A percentile compares a stretch with the other conserved stretches of the same genome.
These are phyloP conservation scores for Rhinolophus sinicus DNA, from an alignment of 2,113 vertebrate species.

Conservation along the genomic window DNA sequence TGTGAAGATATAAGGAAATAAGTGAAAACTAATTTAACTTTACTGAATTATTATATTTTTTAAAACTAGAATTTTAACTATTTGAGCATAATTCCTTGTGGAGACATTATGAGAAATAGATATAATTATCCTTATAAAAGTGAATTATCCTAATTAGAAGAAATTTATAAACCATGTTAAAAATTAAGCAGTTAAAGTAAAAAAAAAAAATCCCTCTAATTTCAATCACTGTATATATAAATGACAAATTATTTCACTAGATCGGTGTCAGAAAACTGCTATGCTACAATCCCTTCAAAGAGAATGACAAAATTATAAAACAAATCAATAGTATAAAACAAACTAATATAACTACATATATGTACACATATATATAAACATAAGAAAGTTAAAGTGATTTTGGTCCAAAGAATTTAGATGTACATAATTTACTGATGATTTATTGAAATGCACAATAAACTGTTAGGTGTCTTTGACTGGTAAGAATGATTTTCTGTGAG, in stretches of 20 bases:
- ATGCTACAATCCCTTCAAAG: not conserved
- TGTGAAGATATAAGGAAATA: constrained; percentile 80
- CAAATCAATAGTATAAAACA: not conserved
- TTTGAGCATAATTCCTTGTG: not conserved
- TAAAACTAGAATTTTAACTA: not conserved
- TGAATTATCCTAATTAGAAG: not conserved
- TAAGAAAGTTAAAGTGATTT: constrained; percentile 41
- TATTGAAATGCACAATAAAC: not conserved
- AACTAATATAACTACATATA: not conserved
- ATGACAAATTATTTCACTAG: not conserved
- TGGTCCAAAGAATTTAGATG: not conserved
- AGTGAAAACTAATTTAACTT: constrained; percentile 33
- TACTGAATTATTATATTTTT: constrained; percentile 35
- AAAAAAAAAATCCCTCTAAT: constrained; percentile 11
- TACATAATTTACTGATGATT: constrained; percentile 5
- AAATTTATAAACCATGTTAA: constrained; percentile 54
- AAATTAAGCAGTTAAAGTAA: constrained; percentile 36
- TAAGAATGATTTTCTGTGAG: not conserved
- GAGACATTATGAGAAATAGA: not conserved
- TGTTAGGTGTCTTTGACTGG: not conserved
- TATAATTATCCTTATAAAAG: not conserved
- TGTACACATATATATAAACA: not conserved
- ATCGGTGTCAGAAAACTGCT: not conserved
- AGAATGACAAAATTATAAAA: not conserved
- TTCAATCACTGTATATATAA: not conserved